Evolutionary conservation across 2,113 vertebrate genomes (phyloP).

Genomic region (Calidris pygmaea): DNA sequence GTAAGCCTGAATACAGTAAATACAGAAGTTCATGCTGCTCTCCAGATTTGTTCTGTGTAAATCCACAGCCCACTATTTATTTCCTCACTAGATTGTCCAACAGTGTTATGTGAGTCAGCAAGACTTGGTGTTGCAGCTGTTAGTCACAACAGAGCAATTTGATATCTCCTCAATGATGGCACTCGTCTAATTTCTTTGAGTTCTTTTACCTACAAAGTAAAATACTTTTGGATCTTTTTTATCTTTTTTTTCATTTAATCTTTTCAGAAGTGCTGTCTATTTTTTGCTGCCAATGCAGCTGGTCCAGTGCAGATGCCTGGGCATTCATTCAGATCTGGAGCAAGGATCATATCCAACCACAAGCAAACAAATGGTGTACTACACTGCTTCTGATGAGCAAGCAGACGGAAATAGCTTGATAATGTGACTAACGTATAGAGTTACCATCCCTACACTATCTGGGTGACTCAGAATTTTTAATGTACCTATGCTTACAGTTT

Average conservation of each 20-base stretch:
- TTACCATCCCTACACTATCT: neutral
- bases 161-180: neutral
- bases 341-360: neutral
- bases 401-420: neutral
- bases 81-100: neutral
- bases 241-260: neutral
- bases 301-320: slow-evolving; percentile 9
- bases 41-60: neutral
- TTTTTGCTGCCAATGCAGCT: slow-evolving; percentile 39
- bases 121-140: neutral
- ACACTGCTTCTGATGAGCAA: slow-evolving; percentile 1
- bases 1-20: neutral
- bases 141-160: neutral
- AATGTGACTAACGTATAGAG: neutral
- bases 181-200: neutral
- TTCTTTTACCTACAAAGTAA: neutral
- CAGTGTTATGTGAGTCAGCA: neutral
- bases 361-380: neutral
- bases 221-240: slow-evolving; percentile 9
- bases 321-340: neutral
- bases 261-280: neutral
- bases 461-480: neutral
- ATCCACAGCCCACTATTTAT: neutral
- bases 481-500: neutral
- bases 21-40: neutral